Evolutionary conservation across 2,113 vertebrate genomes (phyloP).

Genomic region (Lutjanus erythropterus): DNA sequence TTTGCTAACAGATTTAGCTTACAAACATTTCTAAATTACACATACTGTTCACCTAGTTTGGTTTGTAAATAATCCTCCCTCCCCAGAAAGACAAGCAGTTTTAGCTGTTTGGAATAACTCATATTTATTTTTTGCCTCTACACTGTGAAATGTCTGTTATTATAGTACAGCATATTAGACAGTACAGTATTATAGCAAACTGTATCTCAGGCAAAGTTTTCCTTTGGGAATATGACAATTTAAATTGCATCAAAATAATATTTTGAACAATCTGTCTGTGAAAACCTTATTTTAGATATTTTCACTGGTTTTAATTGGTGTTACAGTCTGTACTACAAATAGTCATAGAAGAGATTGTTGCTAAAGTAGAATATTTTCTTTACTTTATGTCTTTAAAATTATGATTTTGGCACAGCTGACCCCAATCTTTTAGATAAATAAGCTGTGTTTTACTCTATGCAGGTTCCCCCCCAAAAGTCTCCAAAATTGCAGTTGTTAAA

Average conservation of each 20-base stretch:
- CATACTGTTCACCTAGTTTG: background rate
- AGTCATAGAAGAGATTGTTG: background rate
- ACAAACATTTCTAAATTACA: background rate
- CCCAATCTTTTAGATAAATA: background rate
- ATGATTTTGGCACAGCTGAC: background rate
- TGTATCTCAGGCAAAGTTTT: background rate
- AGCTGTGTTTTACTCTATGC: background rate
- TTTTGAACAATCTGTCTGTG: background rate
- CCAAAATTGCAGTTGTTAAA: background rate
- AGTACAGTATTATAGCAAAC: background rate
- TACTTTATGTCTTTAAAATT: background rate
- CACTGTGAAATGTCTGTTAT: background rate
- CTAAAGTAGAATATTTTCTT: background rate
- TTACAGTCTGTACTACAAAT: background rate
- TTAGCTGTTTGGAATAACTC: background rate
- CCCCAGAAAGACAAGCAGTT: background rate
- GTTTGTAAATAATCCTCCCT: background rate
- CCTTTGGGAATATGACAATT: background rate
- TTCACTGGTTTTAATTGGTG: background rate
- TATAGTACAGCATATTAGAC: too few relatives aligned
- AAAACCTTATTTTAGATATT: background rate
- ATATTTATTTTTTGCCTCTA: constrained; percentile 8
- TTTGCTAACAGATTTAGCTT: background rate
- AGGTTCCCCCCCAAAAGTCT: background rate
- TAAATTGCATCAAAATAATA: background rate